Base-by-base conservation (phyloP, 2,113 vertebrate genomes). In the Nicator chloris region DNA sequence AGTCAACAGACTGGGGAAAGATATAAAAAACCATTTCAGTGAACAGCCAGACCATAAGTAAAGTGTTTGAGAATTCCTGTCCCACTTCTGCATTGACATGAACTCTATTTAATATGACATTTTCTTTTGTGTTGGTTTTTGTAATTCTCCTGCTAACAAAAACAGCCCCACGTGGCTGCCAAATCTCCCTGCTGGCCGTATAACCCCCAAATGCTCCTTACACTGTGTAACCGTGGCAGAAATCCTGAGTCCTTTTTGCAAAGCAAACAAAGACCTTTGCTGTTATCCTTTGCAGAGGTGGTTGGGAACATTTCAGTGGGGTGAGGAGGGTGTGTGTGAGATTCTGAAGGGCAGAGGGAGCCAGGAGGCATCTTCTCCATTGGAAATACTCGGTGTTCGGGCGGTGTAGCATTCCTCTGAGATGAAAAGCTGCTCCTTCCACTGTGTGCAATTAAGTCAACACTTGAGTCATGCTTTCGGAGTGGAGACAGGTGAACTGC, bases 401-500 rank as follows among this genome's bases (percentile, higher is more conserved):
- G 96, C 0, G 45, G 90, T 39, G 90, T 75, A 73, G 65, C 94
- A 92, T 96, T 97, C 95, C 92, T 95, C 40, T 15, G 82, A 95
- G 82, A 81, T 96, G 92, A 95, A 82, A 86, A 95, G 39, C 94
- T 86, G 15, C 78, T 95, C 71, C 78, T 95, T 90, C 90, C 84
- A n/a, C 65, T 30, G 39, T n/a, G 44, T 53, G 44, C 72, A 59
- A 83, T 89, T 76, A 89, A 91, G 83, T 45, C 86, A 86, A 88
- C 88, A 60, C 71, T 90, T 90, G 72, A 93, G 72, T 92, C 94
- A 93, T 56, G 68, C 72, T 79, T 51, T 84, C 15, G 0, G 61
- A 93, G 91, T 21, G 68, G 64, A 84, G 76, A 76, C 60, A 90
- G 85, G 82, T 88, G 60, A 86, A 68, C 40, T 75, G 92, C 82